A percentile compares a stretch with the other conserved stretches of the same genome.
Evolutionary conservation across 37 sponge, comb jelly and placozoan species (phyloP).

Genomic region (Ephydatia muelleri): DNA sequence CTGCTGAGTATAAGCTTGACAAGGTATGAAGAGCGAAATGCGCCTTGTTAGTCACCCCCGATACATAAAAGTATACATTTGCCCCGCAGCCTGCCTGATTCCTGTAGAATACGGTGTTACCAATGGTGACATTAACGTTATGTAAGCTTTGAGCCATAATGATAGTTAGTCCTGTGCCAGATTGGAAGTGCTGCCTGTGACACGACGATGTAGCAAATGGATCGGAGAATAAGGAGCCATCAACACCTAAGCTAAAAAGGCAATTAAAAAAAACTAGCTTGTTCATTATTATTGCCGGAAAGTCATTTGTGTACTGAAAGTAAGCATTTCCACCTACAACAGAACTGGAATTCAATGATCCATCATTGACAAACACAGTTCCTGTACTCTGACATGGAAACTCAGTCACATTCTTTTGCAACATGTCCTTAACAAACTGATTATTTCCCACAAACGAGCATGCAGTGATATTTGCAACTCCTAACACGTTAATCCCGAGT

Average conservation of each 20-base stretch:
- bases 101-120: too few relatives aligned
- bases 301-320: not conserved
- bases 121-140: too few relatives aligned
- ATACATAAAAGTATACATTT: too few relatives aligned
- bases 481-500: not conserved
- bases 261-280: not conserved
- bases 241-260: not conserved
- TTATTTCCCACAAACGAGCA: slow-evolving; percentile 4
- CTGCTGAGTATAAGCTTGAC: not conserved
- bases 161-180: too few relatives aligned
- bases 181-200: too few relatives aligned
- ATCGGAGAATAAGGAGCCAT: not conserved
- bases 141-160: too few relatives aligned
- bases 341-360: not conserved
- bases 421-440: not conserved
- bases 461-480: not conserved
- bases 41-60: too few relatives aligned
- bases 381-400: not conserved
- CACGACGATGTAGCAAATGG: too few relatives aligned
- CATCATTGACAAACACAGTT: not conserved
- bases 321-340: not conserved
- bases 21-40: too few relatives aligned
- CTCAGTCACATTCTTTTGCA: not conserved
- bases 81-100: too few relatives aligned
- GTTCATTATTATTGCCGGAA: not conserved